Conservation (phyloP, 2,797 vertebrate species). For the Coendou prehensilis region DNA sequence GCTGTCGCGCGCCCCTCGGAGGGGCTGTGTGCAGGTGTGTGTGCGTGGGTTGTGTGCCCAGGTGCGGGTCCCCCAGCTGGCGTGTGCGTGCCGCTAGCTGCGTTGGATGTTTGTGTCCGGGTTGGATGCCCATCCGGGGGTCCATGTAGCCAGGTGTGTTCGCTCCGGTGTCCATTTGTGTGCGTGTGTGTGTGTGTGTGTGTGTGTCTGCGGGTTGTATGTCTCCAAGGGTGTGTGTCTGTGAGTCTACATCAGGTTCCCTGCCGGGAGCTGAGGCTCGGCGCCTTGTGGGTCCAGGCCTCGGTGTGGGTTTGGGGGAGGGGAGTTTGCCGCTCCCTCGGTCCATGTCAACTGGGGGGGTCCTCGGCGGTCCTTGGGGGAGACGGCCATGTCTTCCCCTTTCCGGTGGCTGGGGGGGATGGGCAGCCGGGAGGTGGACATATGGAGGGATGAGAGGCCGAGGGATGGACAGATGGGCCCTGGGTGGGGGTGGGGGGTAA, state of each 20-base stretch:
- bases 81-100: conserved; percentile 45
- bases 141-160: conserved; percentile 80
- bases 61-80: conserved; percentile 67
- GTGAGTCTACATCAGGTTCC: conserved; percentile 68
- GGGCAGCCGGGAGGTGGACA: conserved; percentile 81
- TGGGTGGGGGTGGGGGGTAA: not conserved
- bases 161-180: conserved; percentile 64
- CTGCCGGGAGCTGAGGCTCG: conserved; percentile 53
- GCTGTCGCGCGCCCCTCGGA: conserved; percentile 74
- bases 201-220: conserved; percentile 64
- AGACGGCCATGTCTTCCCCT: conserved; percentile 84
- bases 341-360: conserved; percentile 73
- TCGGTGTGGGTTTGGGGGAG: conserved; percentile 67
- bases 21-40: conserved; percentile 85
- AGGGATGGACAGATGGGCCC: conserved; percentile 82
- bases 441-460: conserved; percentile 82
- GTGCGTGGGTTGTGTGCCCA: conserved; percentile 83
- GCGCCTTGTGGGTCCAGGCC: conserved; percentile 77
- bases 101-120: conserved; percentile 58
- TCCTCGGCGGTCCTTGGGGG: conserved; percentile 77
- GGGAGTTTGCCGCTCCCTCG: conserved; percentile 68
- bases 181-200: conserved; percentile 40
- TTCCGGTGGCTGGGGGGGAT: conserved; percentile 77
- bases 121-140: conserved; percentile 56
- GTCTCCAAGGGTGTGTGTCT: conserved; percentile 79